Base-by-base conservation (phyloP, 2,888 invertebrate genomes). In the Petrolisthes manimaculis region DNA sequence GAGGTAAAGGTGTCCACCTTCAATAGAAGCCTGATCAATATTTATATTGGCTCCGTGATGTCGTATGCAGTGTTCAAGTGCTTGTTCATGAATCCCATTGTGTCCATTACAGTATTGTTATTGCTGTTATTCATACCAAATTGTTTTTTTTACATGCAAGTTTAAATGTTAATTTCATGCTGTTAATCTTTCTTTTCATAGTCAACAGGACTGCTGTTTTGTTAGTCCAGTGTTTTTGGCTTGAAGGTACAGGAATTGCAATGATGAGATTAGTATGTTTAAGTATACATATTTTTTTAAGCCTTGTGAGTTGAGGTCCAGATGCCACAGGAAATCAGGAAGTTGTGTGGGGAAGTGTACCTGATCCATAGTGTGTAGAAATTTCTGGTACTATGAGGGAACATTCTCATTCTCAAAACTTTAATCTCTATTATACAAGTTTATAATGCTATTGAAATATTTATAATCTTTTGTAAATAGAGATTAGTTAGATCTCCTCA, bases 81-180 rank as follows among this genome's bases (percentile, higher is more conserved):
- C n/a, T n/a, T 61, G 61, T 61, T 61, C 14, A 14, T 61, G 61
- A 14, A 61, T 61, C 61, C 61, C 61, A 61, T 61, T 14, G 14
- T 61, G 61, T 61, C 61, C 61, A 61, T 61, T 61, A 61, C 61
- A 61, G 61, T 61, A 61, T 61, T 61, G 61, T 61, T 61, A 61
- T 61, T 61, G 61, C 18, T 61, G 61, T 61, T 61, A 18, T n/a
- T n/a, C n/a, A n/a, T 37, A 37, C 37, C 37, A 37, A 37, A 37
- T 37, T 37, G 37, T 37, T 37, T 37, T 37, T 37, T 37, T 37
- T 37, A 37, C 37, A 37, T 37, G 37, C 37, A 37, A 37, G 37
- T 37, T 37, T 37, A 37, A 37, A 37, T 37, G 37, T 37, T 37
- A 37, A 37, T 37, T 37, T 37, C 37, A 37, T 37, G 37, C 37